phyloP scores from a whole-genome alignment of 2,797 vertebrate genomes.

The Megalops cyprinoides region DNA sequence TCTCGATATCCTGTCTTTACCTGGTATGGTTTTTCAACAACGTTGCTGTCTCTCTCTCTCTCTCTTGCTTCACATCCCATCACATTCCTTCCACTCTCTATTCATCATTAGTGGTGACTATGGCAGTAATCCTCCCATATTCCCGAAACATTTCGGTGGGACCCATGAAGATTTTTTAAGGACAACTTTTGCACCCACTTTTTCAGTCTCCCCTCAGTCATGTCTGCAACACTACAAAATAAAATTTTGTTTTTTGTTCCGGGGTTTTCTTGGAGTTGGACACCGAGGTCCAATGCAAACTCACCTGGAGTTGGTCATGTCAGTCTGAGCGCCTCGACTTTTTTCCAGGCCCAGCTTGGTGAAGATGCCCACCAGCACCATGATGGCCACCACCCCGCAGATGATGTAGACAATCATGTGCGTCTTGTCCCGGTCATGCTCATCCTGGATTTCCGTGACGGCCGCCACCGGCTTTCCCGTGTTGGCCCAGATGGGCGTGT shows the following conservation, averaged over 20 bases:
- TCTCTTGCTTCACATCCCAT: background rate
- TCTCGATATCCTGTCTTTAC: background rate
- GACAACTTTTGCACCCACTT: background rate
- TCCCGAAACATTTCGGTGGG: background rate
- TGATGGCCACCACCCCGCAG: slow-evolving; percentile 94
- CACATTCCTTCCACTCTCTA: too few relatives aligned
- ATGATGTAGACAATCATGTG: slow-evolving; percentile 97
- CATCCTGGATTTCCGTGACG: slow-evolving; percentile 79
- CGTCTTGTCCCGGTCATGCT: slow-evolving; percentile 86
- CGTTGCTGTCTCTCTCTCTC: background rate
- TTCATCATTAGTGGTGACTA: background rate
- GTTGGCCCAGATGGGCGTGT: slow-evolving; percentile 96
- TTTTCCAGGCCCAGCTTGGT: slow-evolving; percentile 93
- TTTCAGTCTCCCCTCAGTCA: background rate
- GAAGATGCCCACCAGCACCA: slow-evolving; percentile 94
- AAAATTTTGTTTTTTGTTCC: too few relatives aligned
- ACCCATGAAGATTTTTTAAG: background rate
- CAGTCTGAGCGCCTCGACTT: slow-evolving; percentile 75
- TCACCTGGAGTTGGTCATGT: slow-evolving; percentile 81
- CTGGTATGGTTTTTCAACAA: background rate
- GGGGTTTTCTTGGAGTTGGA: too few relatives aligned
- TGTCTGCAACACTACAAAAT: background rate
- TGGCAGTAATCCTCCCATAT: background rate
- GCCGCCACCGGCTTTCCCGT: slow-evolving; percentile 86
- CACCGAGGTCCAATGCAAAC: slow-evolving; percentile 43